Evolutionary conservation across 2,113 vertebrate genomes (phyloP), one percentile per base, ranked within the genome.

Genomic region (Malurus elegans): DNA sequence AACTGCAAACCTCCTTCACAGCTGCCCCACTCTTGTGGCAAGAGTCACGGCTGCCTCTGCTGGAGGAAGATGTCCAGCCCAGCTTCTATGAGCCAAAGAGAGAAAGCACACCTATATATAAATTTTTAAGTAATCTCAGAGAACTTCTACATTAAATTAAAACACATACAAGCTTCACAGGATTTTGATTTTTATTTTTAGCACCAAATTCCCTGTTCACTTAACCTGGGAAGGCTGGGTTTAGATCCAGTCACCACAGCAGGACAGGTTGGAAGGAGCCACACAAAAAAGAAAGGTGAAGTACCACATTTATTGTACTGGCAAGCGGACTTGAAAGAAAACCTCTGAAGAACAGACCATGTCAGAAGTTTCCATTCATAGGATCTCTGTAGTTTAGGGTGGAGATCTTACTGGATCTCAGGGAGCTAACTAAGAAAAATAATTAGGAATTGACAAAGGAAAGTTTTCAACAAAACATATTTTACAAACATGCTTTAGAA

Each of bases 31-130:
- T 13, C 45, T 23, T 21, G 42, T 8, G 50, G 74, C 6, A 44
- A 19, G 53, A 54, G 16, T 10, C 8, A 71, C 0, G 0, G 5
- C 14, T 85, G n/a, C 15, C 58, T 76, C 86, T 69, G n/a, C 47
- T 38, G 23, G 18, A 78, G 5, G 31, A 23, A 67, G 48, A 79
- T 18, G 24, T 44, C 34, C 44, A 67, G 48, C 23, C 25, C 61
- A 91, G 26, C 16, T 78, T 66, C 61, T 25, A 10, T 3, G 2
- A 38, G 11, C 18, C 19, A 79, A 80, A 73, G 20, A 51, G 45
- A 53, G 19, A 42, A 80, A 67, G 32, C 8, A 36, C 31, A 72
- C 10, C 12, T 3, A 6, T 6, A 9, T 16, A 18, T 1, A 4
- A 7, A 8, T 38, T 20, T 21, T 58, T 6, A 47, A 83, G 47